These are phyloP conservation scores for Labia minor DNA, from an alignment of 2,888 invertebrate species.

Conservation along the genomic window DNA sequence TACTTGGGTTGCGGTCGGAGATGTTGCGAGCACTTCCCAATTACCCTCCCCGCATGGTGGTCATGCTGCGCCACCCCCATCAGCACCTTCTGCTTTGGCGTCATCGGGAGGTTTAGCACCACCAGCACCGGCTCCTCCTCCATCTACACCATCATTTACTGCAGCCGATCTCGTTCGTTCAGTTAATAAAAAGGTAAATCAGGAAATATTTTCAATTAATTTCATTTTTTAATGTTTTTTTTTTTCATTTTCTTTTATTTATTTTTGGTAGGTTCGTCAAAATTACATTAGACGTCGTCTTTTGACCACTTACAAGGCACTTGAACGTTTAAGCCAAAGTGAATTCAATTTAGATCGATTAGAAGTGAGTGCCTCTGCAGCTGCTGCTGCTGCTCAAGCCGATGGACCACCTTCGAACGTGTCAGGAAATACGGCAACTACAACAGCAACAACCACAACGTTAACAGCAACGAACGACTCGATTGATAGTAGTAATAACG, in stretches of 20 bases:
- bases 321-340: conserved; percentile 72
- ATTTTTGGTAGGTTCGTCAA: conserved; percentile 54
- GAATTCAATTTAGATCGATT: conserved; percentile 69
- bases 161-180: conserved; percentile 59
- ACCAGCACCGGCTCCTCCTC: conserved; percentile 35
- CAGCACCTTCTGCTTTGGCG: conserved; percentile 31
- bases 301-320: conserved; percentile 66
- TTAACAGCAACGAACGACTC: conserved; percentile 23
- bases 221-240: not conserved
- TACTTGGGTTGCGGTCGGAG: conserved; percentile 79
- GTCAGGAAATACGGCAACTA: conserved; percentile 18
- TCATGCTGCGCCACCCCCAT: conserved; percentile 31
- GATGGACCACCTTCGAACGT: conserved; percentile 20
- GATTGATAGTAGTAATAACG: conserved; percentile 23
- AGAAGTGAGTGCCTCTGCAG: conserved; percentile 49
- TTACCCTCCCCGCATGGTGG: conserved; percentile 72
- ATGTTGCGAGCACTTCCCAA: conserved; percentile 62
- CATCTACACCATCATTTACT: conserved; percentile 47
- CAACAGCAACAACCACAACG: conserved; percentile 23
- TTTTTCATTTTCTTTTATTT: not conserved
- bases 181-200: conserved; percentile 64
- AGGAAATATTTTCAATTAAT: no score
- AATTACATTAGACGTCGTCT: conserved; percentile 68
- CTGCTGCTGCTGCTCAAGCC: conserved; percentile 33
- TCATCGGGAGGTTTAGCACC: conserved; percentile 34